phyloP scores from a whole-genome alignment of 2,113 vertebrate species.

The Ondatra zibethicus region DNA sequence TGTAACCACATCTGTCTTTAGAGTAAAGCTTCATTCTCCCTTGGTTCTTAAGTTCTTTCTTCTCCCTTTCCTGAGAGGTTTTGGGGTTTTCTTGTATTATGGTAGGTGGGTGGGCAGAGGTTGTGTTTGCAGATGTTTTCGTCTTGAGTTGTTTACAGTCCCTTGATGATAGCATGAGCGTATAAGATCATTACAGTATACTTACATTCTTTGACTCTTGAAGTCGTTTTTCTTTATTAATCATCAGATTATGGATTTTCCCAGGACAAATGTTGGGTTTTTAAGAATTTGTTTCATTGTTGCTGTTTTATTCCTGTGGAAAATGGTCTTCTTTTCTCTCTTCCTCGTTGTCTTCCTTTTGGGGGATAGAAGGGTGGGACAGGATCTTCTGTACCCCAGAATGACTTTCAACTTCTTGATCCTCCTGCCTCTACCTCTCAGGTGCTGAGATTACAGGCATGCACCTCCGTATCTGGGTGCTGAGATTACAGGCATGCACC shows the following conservation, averaged over 20 bases:
- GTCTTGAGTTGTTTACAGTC: not conserved
- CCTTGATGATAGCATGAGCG: slow-evolving; percentile 1
- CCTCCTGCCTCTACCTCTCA: too few species aligned
- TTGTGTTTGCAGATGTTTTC: slow-evolving; percentile 52
- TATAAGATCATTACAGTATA: too few species aligned
- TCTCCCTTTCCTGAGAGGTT: slow-evolving; percentile 58
- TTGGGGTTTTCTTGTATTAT: slow-evolving; percentile 38
- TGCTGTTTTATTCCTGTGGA: not conserved
- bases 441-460: too few species aligned
- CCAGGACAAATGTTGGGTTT: slow-evolving; percentile 36
- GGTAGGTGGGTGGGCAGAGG: not conserved
- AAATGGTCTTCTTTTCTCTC: not conserved
- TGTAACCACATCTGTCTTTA: slow-evolving; percentile 56
- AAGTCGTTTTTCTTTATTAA: slow-evolving; percentile 35
- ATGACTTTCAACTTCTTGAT: not conserved
- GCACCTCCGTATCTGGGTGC: too few species aligned
- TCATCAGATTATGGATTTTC: slow-evolving; percentile 35
- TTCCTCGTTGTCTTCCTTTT: not conserved
- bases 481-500: too few species aligned
- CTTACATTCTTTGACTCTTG: slow-evolving; percentile 35
- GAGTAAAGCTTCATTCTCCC: slow-evolving; percentile 50
- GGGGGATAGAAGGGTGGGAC: too few species aligned
- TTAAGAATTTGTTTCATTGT: slow-evolving; percentile 25
- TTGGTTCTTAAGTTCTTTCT: slow-evolving; percentile 59
- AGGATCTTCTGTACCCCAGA: not conserved